Evolutionary conservation across 2,888 invertebrate genomes (phyloP).

Genomic region (Acrobasis suavella): DNA sequence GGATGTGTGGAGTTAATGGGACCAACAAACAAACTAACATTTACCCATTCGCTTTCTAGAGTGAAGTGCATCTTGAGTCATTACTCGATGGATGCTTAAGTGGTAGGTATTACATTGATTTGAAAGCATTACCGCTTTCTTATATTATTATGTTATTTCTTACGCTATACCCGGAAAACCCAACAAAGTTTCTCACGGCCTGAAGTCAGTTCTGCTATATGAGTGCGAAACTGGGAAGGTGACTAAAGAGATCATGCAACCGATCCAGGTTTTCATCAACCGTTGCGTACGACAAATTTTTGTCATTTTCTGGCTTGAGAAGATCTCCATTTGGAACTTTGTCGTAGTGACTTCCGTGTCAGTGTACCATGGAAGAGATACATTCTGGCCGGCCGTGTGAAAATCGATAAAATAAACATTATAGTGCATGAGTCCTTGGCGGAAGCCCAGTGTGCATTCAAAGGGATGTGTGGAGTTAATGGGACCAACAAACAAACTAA

Average conservation of each 20-base stretch:
- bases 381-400: constrained; percentile 72
- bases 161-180: no score
- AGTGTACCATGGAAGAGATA: constrained; percentile 54
- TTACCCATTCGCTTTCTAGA: constrained; percentile 25
- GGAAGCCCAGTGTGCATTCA: constrained; percentile 27
- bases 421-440: constrained; percentile 49
- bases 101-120: neutral
- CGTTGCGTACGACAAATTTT: no score
- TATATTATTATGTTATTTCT: no score
- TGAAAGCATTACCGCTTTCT: neutral
- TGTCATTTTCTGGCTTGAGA: no score
- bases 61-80: constrained; percentile 15
- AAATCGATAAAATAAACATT: constrained; percentile 80
- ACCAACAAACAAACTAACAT: constrained; percentile 32
- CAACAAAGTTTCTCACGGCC: no score
- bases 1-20: constrained; percentile 29
- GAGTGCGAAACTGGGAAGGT: no score
- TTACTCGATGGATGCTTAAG: neutral
- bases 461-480: constrained; percentile 29
- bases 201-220: no score
- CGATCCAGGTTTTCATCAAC: no score
- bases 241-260: no score
- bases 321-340: constrained; percentile 64
- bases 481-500: constrained; percentile 32
- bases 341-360: constrained; percentile 51